These are phyloP conservation scores for Ophion ellenae DNA, from an alignment of 2,888 invertebrate genomes.

Conservation along the genomic window DNA sequence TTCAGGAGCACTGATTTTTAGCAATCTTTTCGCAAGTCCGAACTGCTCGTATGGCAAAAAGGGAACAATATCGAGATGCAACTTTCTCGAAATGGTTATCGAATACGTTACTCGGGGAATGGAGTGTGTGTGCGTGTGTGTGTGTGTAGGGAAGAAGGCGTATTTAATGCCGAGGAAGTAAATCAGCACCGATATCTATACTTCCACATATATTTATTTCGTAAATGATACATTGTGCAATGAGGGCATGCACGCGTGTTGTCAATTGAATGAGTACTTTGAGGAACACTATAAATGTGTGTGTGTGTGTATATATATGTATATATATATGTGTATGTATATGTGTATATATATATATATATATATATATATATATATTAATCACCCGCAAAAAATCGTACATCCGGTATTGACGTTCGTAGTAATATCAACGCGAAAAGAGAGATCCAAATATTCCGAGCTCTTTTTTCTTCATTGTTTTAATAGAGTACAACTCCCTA, in stretches of 20 bases:
- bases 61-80: not conserved
- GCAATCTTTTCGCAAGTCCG: not conserved
- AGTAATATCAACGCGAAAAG: too few relatives aligned
- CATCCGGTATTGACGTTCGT: too few relatives aligned
- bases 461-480: too few relatives aligned
- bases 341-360: too few relatives aligned
- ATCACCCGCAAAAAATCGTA: too few relatives aligned
- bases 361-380: not conserved
- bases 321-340: too few relatives aligned
- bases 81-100: conserved; percentile 24
- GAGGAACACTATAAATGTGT: too few relatives aligned
- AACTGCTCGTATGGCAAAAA: not conserved
- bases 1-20: not conserved
- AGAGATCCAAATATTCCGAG: too few relatives aligned
- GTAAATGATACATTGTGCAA: not conserved
- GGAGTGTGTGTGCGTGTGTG: not conserved
- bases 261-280: not conserved
- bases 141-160: conserved; percentile 3
- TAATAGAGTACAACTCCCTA: too few relatives aligned
- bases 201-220: not conserved
- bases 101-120: conserved; percentile 4
- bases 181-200: conserved; percentile 11
- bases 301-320: too few relatives aligned
- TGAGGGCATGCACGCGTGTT: not conserved
- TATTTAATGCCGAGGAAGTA: conserved; percentile 23